Percentiles rank a stretch among this genome's conserved stretches.
phyloP scores from a whole-genome alignment of 2,797 vertebrate species.

The Gobionotothen gibberifrons region DNA sequence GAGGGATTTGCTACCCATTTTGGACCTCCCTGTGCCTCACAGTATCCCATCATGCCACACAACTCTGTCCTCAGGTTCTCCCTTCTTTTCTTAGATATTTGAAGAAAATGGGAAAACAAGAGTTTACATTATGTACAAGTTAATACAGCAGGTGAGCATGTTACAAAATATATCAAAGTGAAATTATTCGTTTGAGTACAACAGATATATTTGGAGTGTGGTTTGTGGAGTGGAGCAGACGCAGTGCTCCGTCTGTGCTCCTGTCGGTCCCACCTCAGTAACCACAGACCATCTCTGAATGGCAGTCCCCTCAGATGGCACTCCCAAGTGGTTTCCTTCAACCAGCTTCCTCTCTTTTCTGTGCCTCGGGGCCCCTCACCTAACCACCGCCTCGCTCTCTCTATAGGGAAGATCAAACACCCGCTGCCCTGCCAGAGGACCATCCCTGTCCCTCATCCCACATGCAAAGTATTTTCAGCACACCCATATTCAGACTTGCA shows the following conservation, averaged over 20 bases:
- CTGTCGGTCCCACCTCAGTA: slow-evolving; percentile 54
- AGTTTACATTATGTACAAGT: not conserved
- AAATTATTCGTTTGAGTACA: slow-evolving; percentile 43
- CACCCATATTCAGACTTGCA: slow-evolving; percentile 54
- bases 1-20: slow-evolving; percentile 54
- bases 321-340: slow-evolving; percentile 61
- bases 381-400: slow-evolving; percentile 66
- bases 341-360: slow-evolving; percentile 53
- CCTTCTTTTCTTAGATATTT: not conserved
- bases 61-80: slow-evolving; percentile 8
- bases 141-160: slow-evolving; percentile 12
- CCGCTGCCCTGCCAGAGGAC: slow-evolving; percentile 47
- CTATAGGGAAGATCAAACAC: slow-evolving; percentile 66
- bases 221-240: slow-evolving; percentile 55
- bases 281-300: slow-evolving; percentile 62
- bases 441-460: slow-evolving; percentile 68
- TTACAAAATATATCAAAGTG: slow-evolving; percentile 35
- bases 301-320: slow-evolving; percentile 59
- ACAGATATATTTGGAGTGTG: slow-evolving; percentile 58
- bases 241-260: slow-evolving; percentile 40
- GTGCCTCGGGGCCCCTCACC: slow-evolving; percentile 66
- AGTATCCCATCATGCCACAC: slow-evolving; percentile 25
- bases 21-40: slow-evolving; percentile 18
- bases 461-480: slow-evolving; percentile 69
- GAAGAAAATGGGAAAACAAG: not conserved